Evolutionary conservation across 2,113 vertebrate species (phyloP).

Genomic region (Sorex araneus): DNA sequence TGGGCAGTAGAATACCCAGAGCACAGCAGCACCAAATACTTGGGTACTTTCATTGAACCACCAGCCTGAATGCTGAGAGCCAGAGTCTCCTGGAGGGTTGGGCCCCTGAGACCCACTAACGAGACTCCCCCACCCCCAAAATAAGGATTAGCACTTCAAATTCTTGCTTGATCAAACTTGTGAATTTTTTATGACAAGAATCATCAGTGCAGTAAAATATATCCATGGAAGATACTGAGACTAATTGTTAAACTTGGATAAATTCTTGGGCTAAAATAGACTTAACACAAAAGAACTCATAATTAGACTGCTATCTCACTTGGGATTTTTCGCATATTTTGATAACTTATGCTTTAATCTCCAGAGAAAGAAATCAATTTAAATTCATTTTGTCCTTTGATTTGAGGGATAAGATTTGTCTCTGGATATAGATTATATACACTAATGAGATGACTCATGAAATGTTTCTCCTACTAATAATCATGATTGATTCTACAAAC

Average conservation of each 20-base stretch:
- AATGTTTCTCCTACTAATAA: slow-evolving; percentile 53
- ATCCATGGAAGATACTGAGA: slow-evolving; percentile 24
- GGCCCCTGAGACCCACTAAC: no score
- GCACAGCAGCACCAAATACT: no score
- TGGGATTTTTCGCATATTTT: not conserved
- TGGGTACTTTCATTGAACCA: no score
- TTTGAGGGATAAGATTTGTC: slow-evolving; percentile 25
- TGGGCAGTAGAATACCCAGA: no score
- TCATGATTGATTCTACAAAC: slow-evolving; percentile 19
- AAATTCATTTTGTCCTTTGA: slow-evolving; percentile 39
- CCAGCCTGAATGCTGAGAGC: no score
- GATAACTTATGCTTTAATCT: slow-evolving; percentile 17
- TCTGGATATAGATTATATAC: not conserved
- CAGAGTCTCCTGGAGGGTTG: no score
- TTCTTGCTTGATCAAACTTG: slow-evolving; percentile 42
- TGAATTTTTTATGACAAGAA: slow-evolving; percentile 42
- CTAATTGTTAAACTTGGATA: not conserved
- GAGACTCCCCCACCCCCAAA: no score
- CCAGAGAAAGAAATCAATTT: slow-evolving; percentile 41
- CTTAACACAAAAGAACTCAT: slow-evolving; percentile 39
- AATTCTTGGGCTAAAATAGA: not conserved
- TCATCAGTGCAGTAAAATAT: slow-evolving; percentile 22
- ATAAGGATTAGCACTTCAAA: no score
- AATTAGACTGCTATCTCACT: not conserved
- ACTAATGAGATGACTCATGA: slow-evolving; percentile 32